phyloP scores from a whole-genome alignment of 2,113 vertebrate species.

The Phylloscopus trochiloides region DNA sequence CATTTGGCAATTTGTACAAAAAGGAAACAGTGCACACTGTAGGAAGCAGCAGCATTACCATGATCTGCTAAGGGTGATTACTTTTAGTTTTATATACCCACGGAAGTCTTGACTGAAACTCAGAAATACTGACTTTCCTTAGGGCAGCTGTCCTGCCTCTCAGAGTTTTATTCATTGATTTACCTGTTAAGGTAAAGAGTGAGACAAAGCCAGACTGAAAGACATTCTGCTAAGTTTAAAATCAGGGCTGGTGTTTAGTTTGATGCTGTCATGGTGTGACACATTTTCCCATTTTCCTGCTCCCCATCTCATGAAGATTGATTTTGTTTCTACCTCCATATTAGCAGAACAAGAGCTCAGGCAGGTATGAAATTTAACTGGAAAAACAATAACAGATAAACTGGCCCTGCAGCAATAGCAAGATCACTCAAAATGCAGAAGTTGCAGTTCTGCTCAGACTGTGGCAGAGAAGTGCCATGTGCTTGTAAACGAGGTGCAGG shows the following conservation, averaged over 20 bases:
- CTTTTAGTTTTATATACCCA: not conserved
- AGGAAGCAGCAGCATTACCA: not conserved
- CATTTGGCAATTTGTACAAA: not conserved
- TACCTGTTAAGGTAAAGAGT: not conserved
- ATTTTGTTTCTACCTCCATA: not conserved
- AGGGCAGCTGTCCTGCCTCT: not conserved
- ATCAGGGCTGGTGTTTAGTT: not conserved
- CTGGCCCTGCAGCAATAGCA: not conserved
- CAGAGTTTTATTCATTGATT: not conserved
- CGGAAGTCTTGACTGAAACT: not conserved
- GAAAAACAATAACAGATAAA: not conserved
- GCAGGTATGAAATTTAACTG: not conserved
- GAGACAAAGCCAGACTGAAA: not conserved
- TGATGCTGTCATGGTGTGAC: not conserved
- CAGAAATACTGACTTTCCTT: not conserved
- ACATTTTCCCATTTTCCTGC: not conserved
- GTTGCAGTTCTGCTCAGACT: not conserved
- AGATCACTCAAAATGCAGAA: not conserved
- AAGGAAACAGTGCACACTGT: not conserved
- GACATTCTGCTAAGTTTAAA: not conserved
- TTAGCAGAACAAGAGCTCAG: not conserved
- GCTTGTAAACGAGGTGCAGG: not conserved
- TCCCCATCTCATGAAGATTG: not conserved
- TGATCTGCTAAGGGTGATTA: not conserved
- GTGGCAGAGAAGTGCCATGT: not conserved